Conservation (phyloP, 2,888 invertebrate genomes). For the Dicranocentrus wangi region DNA sequence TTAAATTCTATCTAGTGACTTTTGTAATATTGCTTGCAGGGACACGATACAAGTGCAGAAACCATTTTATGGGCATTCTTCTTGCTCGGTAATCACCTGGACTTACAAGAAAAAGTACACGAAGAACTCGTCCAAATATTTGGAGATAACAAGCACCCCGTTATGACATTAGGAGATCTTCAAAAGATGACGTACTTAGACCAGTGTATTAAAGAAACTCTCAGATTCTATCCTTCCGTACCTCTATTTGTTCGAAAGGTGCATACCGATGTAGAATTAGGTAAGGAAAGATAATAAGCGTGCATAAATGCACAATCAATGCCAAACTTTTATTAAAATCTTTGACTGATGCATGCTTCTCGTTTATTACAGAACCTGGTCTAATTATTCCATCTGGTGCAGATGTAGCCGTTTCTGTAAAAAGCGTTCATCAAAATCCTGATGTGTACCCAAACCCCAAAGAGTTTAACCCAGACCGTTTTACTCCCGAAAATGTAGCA, state of each 20-base stretch:
- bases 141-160: neutral
- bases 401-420: neutral
- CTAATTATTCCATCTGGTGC: neutral
- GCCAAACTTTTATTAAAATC: no score
- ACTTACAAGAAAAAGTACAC: slow-evolving; percentile 13
- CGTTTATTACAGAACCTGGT: slow-evolving; percentile 6
- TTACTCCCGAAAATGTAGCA: neutral
- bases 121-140: neutral
- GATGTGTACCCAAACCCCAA: neutral
- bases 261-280: neutral
- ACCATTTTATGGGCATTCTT: neutral
- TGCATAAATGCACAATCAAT: neutral
- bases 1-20: no score
- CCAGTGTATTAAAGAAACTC: slow-evolving; percentile 13
- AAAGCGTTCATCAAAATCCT: slow-evolving; percentile 5
- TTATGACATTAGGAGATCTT: slow-evolving; percentile 5
- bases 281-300: neutral
- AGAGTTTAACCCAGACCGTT: neutral
- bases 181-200: neutral
- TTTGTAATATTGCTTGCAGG: neutral
- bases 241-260: neutral
- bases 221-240: slow-evolving; percentile 3
- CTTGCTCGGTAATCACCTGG: slow-evolving; percentile 5
- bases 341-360: no score
- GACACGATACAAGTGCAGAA: slow-evolving; percentile 19